Conservation (phyloP, 2,888 invertebrate genomes). For the Pachycephus smyrnensis region DNA sequence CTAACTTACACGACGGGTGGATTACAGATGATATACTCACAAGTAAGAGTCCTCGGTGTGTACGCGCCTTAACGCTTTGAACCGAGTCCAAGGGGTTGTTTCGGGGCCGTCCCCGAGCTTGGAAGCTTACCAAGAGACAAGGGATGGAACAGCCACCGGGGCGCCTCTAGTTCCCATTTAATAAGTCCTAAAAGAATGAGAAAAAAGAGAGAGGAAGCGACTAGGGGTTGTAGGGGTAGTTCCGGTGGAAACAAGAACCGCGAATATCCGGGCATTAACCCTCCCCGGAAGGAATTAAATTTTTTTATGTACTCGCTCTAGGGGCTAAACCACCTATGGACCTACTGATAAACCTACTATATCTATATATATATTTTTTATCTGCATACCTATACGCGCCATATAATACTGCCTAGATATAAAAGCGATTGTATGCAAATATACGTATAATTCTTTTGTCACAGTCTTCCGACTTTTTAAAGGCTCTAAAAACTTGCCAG, state of each 20-base stretch:
- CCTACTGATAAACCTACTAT: neutral
- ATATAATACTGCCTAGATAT: neutral
- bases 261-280: neutral
- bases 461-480: neutral
- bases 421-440: neutral
- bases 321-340: neutral
- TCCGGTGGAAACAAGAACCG: neutral
- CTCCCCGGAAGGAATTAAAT: neutral
- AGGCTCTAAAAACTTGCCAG: neutral
- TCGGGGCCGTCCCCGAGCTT: slow-evolving; percentile 27
- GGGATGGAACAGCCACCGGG: slow-evolving; percentile 40
- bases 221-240: neutral
- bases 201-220: neutral
- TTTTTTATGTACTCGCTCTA: neutral
- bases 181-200: neutral
- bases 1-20: neutral
- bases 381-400: too few relatives aligned
- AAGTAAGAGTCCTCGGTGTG: neutral
- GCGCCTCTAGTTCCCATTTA: slow-evolving; percentile 46
- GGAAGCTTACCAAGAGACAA: slow-evolving; percentile 48
- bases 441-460: neutral
- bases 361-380: neutral
- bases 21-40: neutral
- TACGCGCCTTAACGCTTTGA: slow-evolving; percentile 39
- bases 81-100: slow-evolving; percentile 42